A percentile compares a stretch with the other conserved stretches of the same genome.
phyloP scores from a whole-genome alignment of 2,113 vertebrate species.

The Malaclemys terrapin region DNA sequence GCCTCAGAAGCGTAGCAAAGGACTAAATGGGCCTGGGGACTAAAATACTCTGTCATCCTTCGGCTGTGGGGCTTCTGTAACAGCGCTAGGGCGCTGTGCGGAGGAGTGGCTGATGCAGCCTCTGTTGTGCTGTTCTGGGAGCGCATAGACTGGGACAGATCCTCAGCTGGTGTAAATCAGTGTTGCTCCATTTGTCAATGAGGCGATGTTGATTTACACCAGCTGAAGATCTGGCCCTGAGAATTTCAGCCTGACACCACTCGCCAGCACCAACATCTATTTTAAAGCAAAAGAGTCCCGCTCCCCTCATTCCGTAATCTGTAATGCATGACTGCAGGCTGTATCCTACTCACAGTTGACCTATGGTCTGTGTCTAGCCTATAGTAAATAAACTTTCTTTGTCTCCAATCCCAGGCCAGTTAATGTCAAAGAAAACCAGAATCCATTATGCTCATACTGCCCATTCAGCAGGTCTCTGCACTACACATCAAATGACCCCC shows the following conservation, averaged over 20 bases:
- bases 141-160: accelerated
- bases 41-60: not conserved
- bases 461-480: not conserved
- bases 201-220: not conserved
- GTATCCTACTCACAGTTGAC: not conserved
- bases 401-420: not conserved
- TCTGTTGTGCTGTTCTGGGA: not conserved
- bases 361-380: not conserved
- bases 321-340: not conserved
- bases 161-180: not conserved
- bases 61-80: accelerated
- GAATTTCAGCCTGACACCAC: not conserved
- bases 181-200: not conserved
- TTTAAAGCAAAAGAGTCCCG: accelerated
- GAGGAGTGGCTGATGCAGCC: not conserved
- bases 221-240: not conserved
- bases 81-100: not conserved
- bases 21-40: not conserved
- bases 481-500: not conserved
- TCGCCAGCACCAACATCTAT: not conserved
- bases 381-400: not conserved
- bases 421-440: not conserved
- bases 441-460: not conserved
- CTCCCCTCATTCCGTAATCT: not conserved
- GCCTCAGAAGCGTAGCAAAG: not conserved